Percentiles rank a stretch among this genome's conserved stretches.
Evolutionary conservation across 2,113 vertebrate genomes (phyloP).

Genomic region (Campylorhamphus procurvoides): DNA sequence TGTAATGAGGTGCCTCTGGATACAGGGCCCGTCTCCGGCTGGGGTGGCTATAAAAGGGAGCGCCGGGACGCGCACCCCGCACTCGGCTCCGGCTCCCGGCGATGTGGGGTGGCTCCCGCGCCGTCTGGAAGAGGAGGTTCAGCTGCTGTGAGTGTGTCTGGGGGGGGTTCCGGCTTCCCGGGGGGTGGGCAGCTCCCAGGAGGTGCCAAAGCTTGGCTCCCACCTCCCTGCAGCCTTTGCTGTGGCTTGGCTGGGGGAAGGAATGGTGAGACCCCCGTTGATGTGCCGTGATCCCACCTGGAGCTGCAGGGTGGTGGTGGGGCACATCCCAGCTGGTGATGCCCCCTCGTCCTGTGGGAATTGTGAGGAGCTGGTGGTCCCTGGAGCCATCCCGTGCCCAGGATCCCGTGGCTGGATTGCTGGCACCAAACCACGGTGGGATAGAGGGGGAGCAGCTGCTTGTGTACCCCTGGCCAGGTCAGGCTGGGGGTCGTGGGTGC

Average conservation of each 20-base stretch:
- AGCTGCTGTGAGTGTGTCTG: slow-evolving; percentile 5
- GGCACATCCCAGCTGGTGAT: neutral
- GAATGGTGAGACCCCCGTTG: neutral
- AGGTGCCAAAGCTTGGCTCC: neutral
- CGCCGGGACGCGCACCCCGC: neutral
- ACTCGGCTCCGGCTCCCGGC: neutral
- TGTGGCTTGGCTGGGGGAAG: accelerated
- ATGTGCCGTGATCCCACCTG: accelerated
- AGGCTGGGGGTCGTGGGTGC: neutral
- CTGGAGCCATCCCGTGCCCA: accelerated
- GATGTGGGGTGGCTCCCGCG: slow-evolving; percentile 45
- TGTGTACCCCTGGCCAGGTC: accelerated
- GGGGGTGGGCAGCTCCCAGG: neutral
- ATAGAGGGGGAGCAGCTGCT: neutral
- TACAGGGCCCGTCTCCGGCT: neutral
- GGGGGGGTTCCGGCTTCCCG: accelerated
- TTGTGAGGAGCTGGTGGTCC: accelerated
- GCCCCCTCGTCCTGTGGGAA: accelerated
- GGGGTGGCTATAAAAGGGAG: slow-evolving; percentile 20
- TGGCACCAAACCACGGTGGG: accelerated
- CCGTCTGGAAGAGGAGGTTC: slow-evolving; percentile 47
- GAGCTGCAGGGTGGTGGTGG: neutral
- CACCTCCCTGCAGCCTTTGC: accelerated
- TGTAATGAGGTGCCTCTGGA: slow-evolving; percentile 28
- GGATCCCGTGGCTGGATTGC: neutral